phyloP scores from a whole-genome alignment of 2,113 vertebrate genomes.

The Empidonax alnorum region DNA sequence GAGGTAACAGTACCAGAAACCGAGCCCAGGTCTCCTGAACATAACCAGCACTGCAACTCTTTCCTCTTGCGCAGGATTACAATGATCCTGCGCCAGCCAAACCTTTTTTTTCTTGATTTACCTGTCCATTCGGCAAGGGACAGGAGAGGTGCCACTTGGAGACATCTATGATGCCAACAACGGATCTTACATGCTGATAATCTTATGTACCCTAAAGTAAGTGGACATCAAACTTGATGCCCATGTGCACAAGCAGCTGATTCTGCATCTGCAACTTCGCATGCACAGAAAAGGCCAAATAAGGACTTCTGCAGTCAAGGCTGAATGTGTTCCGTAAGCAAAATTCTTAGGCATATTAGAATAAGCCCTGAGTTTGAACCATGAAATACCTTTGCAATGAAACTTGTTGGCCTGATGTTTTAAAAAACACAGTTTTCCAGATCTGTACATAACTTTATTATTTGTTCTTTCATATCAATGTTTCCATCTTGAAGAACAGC shows the following conservation, averaged over 20 bases:
- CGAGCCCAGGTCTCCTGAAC: not conserved
- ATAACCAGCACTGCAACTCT: not conserved
- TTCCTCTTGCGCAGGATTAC: not conserved
- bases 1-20: not conserved
- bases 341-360: not conserved
- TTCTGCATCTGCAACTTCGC: not conserved
- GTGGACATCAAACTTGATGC: not conserved
- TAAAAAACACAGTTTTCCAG: conserved; percentile 8
- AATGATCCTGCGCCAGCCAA: not conserved
- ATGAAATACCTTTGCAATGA: conserved; percentile 13
- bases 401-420: not conserved
- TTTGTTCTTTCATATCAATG: not conserved
- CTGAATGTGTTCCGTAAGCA: not conserved
- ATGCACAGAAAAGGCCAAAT: not conserved
- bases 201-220: not conserved
- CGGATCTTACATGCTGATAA: rapidly evolving
- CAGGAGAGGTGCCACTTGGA: not conserved
- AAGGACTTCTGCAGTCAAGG: not conserved
- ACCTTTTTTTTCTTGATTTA: not conserved
- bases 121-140: not conserved
- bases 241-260: not conserved
- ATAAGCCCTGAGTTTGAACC: not conserved
- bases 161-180: not conserved
- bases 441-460: not conserved
- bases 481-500: not conserved